These are phyloP conservation scores for Oostethus manadensis DNA, from an alignment of 2,113 vertebrate genomes.

Conservation along the genomic window DNA sequence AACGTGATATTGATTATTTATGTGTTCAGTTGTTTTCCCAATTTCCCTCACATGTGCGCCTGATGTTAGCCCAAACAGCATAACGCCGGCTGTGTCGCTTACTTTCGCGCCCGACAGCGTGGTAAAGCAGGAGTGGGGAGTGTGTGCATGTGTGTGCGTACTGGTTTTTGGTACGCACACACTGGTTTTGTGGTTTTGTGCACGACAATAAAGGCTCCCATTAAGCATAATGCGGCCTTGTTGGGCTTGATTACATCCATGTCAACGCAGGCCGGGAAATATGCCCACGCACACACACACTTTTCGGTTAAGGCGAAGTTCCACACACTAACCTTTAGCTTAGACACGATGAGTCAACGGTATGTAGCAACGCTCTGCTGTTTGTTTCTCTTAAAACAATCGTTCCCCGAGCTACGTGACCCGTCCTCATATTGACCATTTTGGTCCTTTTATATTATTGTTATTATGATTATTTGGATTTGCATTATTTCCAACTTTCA, in stretches of 20 bases:
- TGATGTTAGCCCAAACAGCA: constrained; percentile 15
- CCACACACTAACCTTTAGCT: constrained; percentile 17
- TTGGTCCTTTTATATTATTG: too few species aligned
- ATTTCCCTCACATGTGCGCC: too few species aligned
- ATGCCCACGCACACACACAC: constrained; percentile 22
- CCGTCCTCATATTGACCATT: too few species aligned
- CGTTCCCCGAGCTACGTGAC: too few species aligned
- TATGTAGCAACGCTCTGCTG: too few species aligned
- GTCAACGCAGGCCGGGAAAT: constrained; percentile 43
- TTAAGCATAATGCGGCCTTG: constrained; percentile 42
- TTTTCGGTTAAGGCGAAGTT: constrained; percentile 21
- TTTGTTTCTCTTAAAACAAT: too few species aligned
- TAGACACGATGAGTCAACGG: too few species aligned
- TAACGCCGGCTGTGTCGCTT: constrained; percentile 64
- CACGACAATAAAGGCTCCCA: constrained; percentile 54
- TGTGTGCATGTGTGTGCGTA: constrained; percentile 23
- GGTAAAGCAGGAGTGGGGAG: constrained; percentile 60
- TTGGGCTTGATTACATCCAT: constrained; percentile 45
- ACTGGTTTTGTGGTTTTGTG: too few species aligned
- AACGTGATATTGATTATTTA: constrained; percentile 5
- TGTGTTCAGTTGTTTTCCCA: neutral
- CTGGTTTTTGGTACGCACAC: too few species aligned
- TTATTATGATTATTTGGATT: too few species aligned
- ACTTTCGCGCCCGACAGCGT: constrained; percentile 64
- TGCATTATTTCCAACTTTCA: too few species aligned